These are phyloP conservation scores for Progne subis DNA, from an alignment of 2,113 vertebrate species.

Conservation along the genomic window DNA sequence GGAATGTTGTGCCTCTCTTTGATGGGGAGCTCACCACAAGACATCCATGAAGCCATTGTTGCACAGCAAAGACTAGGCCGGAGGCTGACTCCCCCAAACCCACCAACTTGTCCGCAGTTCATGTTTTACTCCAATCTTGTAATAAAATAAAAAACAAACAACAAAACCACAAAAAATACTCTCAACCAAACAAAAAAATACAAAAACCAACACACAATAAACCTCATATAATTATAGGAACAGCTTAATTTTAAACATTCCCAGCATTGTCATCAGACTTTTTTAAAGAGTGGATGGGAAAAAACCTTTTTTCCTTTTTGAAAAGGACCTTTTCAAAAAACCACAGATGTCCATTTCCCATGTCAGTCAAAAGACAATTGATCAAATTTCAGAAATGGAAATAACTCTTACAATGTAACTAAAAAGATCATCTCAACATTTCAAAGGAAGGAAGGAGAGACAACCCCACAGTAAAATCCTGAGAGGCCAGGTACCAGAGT, in stretches of 20 bases:
- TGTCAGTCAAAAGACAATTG: background rate
- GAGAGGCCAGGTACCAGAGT: background rate
- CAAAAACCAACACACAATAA: background rate
- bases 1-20: background rate
- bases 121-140: background rate
- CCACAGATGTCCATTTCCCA: background rate
- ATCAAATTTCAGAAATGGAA: background rate
- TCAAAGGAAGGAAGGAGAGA: background rate
- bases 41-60: background rate
- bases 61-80: background rate
- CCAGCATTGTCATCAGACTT: background rate
- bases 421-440: background rate
- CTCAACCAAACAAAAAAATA: background rate
- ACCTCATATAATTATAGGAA: background rate
- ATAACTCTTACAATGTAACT: background rate
- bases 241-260: background rate
- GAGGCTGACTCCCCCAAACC: rapidly evolving
- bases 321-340: background rate
- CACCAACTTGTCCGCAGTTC: background rate
- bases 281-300: background rate
- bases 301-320: too few relatives aligned
- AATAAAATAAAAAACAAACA: background rate
- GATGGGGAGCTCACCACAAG: background rate
- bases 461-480: background rate
- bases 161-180: background rate